Evolutionary conservation across 2,113 vertebrate species (phyloP).

Genomic region (Gila orcuttii): DNA sequence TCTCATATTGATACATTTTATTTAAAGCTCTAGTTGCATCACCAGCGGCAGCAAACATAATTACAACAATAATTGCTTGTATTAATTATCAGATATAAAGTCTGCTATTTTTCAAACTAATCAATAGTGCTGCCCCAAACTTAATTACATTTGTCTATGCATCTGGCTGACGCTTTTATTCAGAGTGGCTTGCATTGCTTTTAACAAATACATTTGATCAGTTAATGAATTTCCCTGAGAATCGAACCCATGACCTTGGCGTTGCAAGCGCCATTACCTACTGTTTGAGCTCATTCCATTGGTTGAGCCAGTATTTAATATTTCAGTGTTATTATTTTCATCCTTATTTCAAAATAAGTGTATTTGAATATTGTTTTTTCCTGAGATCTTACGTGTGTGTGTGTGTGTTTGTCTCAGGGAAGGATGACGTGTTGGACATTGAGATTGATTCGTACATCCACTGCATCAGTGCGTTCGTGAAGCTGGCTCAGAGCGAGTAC

Average conservation of each 20-base stretch:
- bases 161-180: no score
- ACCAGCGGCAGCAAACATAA: not conserved
- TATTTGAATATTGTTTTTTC: not conserved
- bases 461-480: conserved; percentile 95
- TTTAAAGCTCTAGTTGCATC: not conserved
- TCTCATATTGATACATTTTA: not conserved
- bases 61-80: not conserved
- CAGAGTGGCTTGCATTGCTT: no score
- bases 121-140: no score
- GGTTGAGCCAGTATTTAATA: no score
- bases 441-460: conserved; percentile 97
- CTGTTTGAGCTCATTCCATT: no score
- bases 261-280: no score
- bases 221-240: no score
- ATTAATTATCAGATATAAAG: not conserved
- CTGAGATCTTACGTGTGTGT: not conserved
- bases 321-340: not conserved
- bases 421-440: conserved; percentile 91
- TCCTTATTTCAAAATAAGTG: not conserved
- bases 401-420: conserved; percentile 76
- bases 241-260: no score
- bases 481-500: conserved; percentile 96
- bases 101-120: no score
- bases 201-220: no score
- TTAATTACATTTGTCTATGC: no score